Evolutionary conservation across 1,140 invertebrate genomes (phyloP), one percentile per base, ranked within the genome.

Genomic region (Phenacoccus solenopsis): DNA sequence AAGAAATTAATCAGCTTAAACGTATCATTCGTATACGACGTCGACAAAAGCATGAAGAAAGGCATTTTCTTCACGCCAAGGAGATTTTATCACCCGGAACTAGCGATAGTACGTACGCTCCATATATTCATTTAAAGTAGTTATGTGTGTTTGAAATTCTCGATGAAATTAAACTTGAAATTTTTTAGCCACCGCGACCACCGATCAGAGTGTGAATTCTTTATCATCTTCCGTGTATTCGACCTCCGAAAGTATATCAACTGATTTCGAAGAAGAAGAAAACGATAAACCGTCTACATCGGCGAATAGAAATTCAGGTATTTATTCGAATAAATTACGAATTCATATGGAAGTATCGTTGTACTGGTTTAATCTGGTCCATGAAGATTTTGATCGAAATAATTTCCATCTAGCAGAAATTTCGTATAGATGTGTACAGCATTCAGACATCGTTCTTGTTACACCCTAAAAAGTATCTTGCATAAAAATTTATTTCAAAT

Each of bases 1-100:
- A 88, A 74, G 87, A 88, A 75, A 87, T 88, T 69, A 83, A 84
- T 68, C 77, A 82, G 74, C 76, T 88, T 24, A 86, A 87, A 75
- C 86, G 87, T 74, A 77, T 84, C 71, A 87, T 89, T 70, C 77
- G 86, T 32, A 78, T 87, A 7, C 78, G 84, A 35, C 77, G 84
- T 69, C 76, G 79, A 21, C 81, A 85, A 68, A 82, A 81, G 61
- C 78, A 84, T 67, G 80, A 83, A 73, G 84, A 81, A 25, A 64
- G 25, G 25, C 16, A 5, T 22, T 64, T 25, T 24, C 10, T 10
- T 9, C 2, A 64, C 9, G 21, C 25, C 22, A 64, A 24, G 22
- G 20, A 64, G 20, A 21, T n/a, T 38, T 13, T 28, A n/a, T 68
- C 28, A 28, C 13, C n/a, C 21, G 28, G 16, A 28, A 68, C 3